Evolutionary conservation across 2,113 vertebrate species (phyloP), one percentile per base, ranked within the genome.

Genomic region (Lycaon pictus): DNA sequence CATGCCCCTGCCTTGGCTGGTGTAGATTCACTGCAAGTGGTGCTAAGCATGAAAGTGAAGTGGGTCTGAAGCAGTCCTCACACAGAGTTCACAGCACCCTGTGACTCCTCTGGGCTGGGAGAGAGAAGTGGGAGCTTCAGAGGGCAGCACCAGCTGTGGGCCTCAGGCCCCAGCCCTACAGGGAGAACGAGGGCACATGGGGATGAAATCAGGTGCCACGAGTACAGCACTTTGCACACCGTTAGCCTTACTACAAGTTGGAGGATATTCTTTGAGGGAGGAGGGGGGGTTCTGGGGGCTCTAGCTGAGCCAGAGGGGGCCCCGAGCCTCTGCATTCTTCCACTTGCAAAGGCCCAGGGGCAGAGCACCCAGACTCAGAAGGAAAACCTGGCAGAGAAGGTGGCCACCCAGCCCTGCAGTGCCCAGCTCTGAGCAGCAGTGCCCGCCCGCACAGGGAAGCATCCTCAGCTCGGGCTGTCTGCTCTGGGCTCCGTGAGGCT

Each of bases 401-500:
- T 0, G 3, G 23, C n/a, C 17, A 4, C 9, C 4, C 37, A 10
- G 15, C n/a, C 80, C 25, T 17, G 2, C 2, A 82, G 69, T n/a
- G 17, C 32, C 19, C 62, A 20, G n/a, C 51, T 37, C 20, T 7
- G 15, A 90, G 84, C 23, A 53, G 27, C 63, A 37, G 37, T 37
- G 37, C 48, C 6, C 1, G 25, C 15, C 10, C 0, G 0, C 0
- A 0, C 1, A 0, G 17, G 4, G 32, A 27, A 17, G 32, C 5
- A 11, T 63, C 69, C 83, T 67, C 29, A 43, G 58, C 65, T 81
- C 37, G 6, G 32, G 29, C 63, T 7, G 16, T 43, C n/a, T 71
- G 23, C 12, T 53, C 48, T 2, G 0, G 53, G 29, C 25, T 69
- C 79, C 32, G 0, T 15, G 27, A 4, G 62, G 62, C 11, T 23